Evolutionary conservation across 2,888 invertebrate species (phyloP), one percentile per base, ranked within the genome.

Genomic region (Drosophila kokeensis): DNA sequence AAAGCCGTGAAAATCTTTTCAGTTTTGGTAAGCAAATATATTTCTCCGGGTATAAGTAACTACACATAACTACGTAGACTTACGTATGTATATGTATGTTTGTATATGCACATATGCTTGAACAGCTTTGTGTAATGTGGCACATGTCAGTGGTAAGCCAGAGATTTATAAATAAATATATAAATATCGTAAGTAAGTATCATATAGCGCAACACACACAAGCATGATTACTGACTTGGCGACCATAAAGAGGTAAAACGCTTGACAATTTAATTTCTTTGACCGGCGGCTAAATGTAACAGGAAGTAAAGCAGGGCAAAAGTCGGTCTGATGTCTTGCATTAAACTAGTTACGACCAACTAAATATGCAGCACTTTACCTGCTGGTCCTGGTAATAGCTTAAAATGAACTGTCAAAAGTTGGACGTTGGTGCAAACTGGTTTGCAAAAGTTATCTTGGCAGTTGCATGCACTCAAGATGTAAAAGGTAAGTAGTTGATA

Each of bases 131-230:
- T 13, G n/a, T 55, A 40, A 52, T 36, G 38, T 34, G 49, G 61
- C 58, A 36, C 73, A 24, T 15, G 57, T 11, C 55, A 52, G 60
- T 60, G 40, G 66, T 73, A 57, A 65, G 60, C 4, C 18, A 24
- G 15, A 57, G 66, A 48, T 69, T 59, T 58, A 42, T 29, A 52
- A 34, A 34, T 50, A 67, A 29, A 42, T 29, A 15, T 27, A 49
- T 18, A 27, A 1, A 27, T 2, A 29, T 36, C 24, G 10, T 15
- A 8, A 32, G 32, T 18, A 27, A 1, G 21, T 2, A 29, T 36
- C 24, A 4, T 15, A 8, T 8, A 18, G 21, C 18, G n/a, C 27
- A 34, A 5, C 7, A n/a, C 40, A 30, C 32, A n/a, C 15, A 27
- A 18, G 32, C 27, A 10, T 29, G 32, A 62, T 57, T 40, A 32